Conservation (phyloP, 2,797 vertebrate genomes). For the Poeciliopsis paucimaculata region DNA sequence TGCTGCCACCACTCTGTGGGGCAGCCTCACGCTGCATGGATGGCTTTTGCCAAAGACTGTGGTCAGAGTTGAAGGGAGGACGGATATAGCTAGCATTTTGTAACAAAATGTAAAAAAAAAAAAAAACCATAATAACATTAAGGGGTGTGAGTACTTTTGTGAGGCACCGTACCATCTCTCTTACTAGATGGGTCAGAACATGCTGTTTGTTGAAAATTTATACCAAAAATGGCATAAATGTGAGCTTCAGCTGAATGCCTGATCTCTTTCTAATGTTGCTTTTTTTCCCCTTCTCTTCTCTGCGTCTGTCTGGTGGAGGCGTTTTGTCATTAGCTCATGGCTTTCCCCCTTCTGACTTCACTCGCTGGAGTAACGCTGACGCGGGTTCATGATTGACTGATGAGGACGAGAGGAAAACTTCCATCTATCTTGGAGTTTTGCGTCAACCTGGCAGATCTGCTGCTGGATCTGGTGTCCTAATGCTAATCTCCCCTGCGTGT, state of each 20-base stretch:
- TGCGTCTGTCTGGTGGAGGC: conserved; percentile 18
- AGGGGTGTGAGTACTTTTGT: background rate
- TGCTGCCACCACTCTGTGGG: background rate
- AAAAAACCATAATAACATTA: background rate
- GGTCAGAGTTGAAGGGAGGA: background rate
- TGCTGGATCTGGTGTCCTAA: conserved; percentile 33
- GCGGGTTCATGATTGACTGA: conserved; percentile 46
- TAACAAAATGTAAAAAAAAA: background rate
- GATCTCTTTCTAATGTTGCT: conserved; percentile 38
- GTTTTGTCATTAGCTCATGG: conserved; percentile 56
- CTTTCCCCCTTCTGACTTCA: conserved; percentile 56
- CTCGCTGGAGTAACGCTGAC: conserved; percentile 26
- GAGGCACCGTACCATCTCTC: background rate
- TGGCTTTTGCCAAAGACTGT: background rate
- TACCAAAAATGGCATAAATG: background rate
- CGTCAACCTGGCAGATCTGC: conserved; percentile 51
- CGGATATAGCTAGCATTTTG: background rate
- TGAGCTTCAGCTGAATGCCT: background rate
- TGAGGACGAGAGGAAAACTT: conserved; percentile 32
- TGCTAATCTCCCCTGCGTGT: background rate
- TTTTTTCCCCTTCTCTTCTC: conserved; percentile 3
- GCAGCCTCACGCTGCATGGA: background rate
- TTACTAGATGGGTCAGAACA: background rate
- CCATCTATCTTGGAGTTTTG: conserved; percentile 46
- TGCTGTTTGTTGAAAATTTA: background rate